These are phyloP conservation scores for Epinotia brunnichana DNA, from an alignment of 2,888 invertebrate genomes.

Conservation along the genomic window DNA sequence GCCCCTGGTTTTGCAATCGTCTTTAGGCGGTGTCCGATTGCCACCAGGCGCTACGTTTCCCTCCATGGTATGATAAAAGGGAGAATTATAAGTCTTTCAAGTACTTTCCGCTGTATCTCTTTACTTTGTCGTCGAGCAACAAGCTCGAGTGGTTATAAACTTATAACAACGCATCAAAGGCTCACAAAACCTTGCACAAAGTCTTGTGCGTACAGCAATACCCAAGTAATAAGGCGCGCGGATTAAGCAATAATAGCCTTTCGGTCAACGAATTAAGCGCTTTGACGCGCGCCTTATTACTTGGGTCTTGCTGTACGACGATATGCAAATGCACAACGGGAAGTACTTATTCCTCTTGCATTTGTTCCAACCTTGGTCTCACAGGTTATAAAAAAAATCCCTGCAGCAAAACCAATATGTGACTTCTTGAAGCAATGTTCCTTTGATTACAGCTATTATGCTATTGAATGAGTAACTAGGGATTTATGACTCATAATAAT, in stretches of 20 bases:
- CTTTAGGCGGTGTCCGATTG: no score
- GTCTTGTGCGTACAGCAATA: neutral
- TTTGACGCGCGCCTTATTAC: no score
- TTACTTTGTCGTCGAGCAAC: no score
- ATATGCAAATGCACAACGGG: slow-evolving; percentile 31
- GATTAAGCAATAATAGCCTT: no score
- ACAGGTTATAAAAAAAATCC: slow-evolving; percentile 6
- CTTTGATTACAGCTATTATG: slow-evolving; percentile 14
- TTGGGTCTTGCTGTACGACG: no score
- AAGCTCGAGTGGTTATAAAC: neutral
- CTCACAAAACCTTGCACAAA: slow-evolving; percentile 14
- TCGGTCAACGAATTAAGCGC: no score
- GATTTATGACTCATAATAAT: slow-evolving; percentile 36
- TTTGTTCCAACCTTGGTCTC: slow-evolving; percentile 20
- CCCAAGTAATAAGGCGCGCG: no score
- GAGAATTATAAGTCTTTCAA: no score
- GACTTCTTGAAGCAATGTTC: slow-evolving; percentile 9
- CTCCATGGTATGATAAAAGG: no score
- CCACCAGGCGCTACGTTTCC: no score
- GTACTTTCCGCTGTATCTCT: no score
- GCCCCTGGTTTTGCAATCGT: no score
- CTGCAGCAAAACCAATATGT: neutral
- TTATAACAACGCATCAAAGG: slow-evolving; percentile 5
- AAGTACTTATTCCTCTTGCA: slow-evolving; percentile 12
- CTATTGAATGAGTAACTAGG: slow-evolving; percentile 22